Base-by-base conservation (phyloP, 2,113 vertebrate species). In the Microcebus tavaratra region DNA sequence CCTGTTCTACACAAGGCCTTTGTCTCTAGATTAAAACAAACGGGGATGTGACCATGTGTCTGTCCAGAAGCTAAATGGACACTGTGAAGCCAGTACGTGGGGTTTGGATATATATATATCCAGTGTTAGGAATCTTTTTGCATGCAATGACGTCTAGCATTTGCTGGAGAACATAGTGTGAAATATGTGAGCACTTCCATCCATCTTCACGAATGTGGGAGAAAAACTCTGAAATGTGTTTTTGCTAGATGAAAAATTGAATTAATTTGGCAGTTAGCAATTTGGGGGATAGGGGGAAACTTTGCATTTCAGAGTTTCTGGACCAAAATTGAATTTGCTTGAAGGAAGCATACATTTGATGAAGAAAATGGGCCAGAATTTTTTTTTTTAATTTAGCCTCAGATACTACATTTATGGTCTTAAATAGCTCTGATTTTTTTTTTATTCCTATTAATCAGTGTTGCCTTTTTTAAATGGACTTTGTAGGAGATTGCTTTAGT, bases 401-500 rank as follows among this genome's bases (percentile, higher is more conserved):
- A 59, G 87, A 97, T 93, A 90, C 39, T 90, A 48, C 75, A 45
- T 91, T 94, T 96, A 94, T 91, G 59, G 65, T 59, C 36, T 97
- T 65, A 39, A 96, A 94, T 95, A 92, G 0, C 68, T 95, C 39
- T 53, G 34, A 34, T 39, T 92, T 94, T 95, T 97, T 91, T 91
- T 91, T 61, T 25, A 92, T 89, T 95, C n/a, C 8, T 85, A 89
- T 96, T 96, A 95, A 95, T 98, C 88, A 97, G 10, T 76, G 80
- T 94, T 96, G 88, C 31, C 68, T 97, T 92, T 84, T 97, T 57
- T 42, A 95, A 96, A 39, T 92, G 94, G 88, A 97, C 83, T 72
- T 97, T 96, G 75, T 48, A 78, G 82, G 78, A 93, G 79, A 97
- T 76, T 96, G 78, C 90, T 97, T 75, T 94, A 96, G 94, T 88